These are phyloP conservation scores for Paramisgurnus dabryanus DNA, from an alignment of 2,113 vertebrate species.

Conservation along the genomic window DNA sequence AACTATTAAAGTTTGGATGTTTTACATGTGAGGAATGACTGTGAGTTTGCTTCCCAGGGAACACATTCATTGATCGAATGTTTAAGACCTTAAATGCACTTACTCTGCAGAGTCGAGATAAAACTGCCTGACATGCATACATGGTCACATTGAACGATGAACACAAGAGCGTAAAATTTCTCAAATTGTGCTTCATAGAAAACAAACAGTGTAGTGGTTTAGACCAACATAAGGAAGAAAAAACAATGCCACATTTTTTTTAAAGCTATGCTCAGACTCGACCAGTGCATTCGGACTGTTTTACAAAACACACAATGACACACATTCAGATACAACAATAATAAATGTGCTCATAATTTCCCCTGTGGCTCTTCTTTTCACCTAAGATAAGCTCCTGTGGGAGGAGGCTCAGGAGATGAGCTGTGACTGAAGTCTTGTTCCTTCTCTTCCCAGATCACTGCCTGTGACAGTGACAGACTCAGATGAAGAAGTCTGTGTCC, in stretches of 20 bases:
- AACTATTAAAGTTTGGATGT: neutral
- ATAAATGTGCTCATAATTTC: constrained; percentile 24
- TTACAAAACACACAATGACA: neutral
- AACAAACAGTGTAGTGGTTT: neutral
- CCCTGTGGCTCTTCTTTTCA: constrained; percentile 20
- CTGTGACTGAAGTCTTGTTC: constrained; percentile 16
- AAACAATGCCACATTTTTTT: neutral
- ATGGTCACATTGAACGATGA: too few species aligned
- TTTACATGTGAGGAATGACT: neutral
- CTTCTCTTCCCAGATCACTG: constrained; percentile 12
- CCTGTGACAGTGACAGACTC: constrained; percentile 57
- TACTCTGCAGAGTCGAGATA: too few species aligned
- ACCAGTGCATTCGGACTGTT: neutral
- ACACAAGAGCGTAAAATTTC: too few species aligned
- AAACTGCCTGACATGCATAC: too few species aligned
- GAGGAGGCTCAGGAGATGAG: constrained; percentile 30
- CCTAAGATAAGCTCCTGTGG: constrained; percentile 17
- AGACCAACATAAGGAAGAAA: neutral
- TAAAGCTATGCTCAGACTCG: neutral
- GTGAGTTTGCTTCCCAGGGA: neutral
- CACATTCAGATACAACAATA: neutral
- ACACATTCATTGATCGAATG: neutral
- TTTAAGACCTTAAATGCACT: too few species aligned
- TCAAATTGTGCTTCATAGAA: neutral
- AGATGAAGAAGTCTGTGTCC: constrained; percentile 61